phyloP scores from a whole-genome alignment of 2,888 invertebrate species.

The Meliscaeva auricollis region DNA sequence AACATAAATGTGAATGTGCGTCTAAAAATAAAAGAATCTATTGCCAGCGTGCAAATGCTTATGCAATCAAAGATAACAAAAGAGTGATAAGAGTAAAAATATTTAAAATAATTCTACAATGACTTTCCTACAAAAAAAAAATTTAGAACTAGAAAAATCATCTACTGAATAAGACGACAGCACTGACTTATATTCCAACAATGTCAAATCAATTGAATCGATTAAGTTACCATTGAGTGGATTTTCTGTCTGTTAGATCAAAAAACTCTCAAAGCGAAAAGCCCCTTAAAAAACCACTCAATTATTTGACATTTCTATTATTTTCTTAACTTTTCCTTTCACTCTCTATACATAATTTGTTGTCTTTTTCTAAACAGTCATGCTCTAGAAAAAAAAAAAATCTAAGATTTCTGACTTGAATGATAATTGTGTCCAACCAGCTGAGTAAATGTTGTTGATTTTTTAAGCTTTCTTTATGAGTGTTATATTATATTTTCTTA shows the following conservation, averaged over 20 bases:
- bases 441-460: slow-evolving; percentile 41
- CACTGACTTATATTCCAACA: slow-evolving; percentile 9
- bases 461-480: slow-evolving; percentile 57
- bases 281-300: slow-evolving; percentile 7
- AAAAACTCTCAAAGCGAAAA: not conserved
- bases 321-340: slow-evolving; percentile 41
- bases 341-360: not conserved
- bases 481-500: slow-evolving; percentile 25
- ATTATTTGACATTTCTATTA: not conserved
- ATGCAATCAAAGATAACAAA: slow-evolving; percentile 19
- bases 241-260: not conserved
- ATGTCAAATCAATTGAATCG: slow-evolving; percentile 7
- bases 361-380: slow-evolving; percentile 42
- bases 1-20: not conserved
- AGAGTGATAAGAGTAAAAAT: not conserved
- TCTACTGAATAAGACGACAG: not conserved
- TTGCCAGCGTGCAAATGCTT: not conserved
- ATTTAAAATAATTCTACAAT: not conserved
- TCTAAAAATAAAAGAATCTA: not conserved
- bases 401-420: slow-evolving; percentile 53
- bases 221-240: slow-evolving; percentile 18
- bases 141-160: too few species aligned
- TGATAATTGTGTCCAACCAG: slow-evolving; percentile 39
- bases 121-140: too few species aligned
- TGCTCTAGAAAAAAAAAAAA: slow-evolving; percentile 30